Base-by-base conservation (phyloP, 1,140 invertebrate genomes). In the Papilio xuthus region DNA sequence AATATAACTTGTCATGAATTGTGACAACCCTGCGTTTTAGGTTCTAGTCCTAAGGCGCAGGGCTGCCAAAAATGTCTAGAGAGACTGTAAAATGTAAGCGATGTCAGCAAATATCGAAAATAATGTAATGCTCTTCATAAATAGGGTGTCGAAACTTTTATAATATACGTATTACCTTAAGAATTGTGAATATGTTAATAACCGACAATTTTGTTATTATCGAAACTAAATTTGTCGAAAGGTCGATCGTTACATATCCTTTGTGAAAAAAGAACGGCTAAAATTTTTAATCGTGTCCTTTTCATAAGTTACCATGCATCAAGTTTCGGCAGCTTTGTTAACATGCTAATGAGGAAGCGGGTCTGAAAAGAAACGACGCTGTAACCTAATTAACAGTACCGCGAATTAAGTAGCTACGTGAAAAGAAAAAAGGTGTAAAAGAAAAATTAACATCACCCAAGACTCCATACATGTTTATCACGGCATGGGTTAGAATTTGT, bases 301-400 rank as follows among this genome's bases (percentile, higher is more conserved):
- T 4, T 8, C 23, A 26, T 28, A 28, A 63, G 26, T 28, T 60
- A 12, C 20, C 23, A 63, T 63, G 23, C 23, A 63, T 63, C 26
- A 63, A 63, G 60, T 63, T 63, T 32, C 12, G 60, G 60, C 23
- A 63, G 60, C 60, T 63, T 63, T 63, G 60, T 63, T 63, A 63
- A 63, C 26, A 67, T 67, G 60, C 60, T 67, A 67, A 67, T 67
- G 60, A 67, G 60, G 60, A 67, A 67, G 13, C 56, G 10, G 56
- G 56, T 1, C 60, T 67, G 60, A 67, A 67, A 67, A 67, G 60
- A 67, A 67, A 67, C 47, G 47, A 50, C 26, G 60, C 26, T 26
- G 60, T 67, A 67, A 67, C 60, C 60, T 67, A 67, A 67, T 67
- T 67, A 67, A 67, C 23, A 67, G 60, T 13, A 28, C 60, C 60